Conservation (phyloP, 2,888 invertebrate species). For the Ectemnius lituratus region DNA sequence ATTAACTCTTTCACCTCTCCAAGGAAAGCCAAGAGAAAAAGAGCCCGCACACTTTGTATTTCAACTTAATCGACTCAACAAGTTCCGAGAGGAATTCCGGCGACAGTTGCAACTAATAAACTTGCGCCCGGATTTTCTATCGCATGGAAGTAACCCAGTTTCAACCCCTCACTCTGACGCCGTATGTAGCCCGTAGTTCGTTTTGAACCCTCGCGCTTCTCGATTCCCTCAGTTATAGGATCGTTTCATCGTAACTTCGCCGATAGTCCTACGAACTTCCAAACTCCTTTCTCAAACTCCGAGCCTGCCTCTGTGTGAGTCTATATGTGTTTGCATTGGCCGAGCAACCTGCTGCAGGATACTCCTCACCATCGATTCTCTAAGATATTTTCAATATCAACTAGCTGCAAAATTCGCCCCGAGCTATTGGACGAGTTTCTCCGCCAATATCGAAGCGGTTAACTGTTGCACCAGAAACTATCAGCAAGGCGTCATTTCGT, state of each 20-base stretch:
- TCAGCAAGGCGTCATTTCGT: neutral
- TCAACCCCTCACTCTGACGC: conserved; percentile 12
- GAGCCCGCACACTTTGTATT: too few species aligned
- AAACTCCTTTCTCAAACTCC: conserved; percentile 37
- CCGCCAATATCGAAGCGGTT: neutral
- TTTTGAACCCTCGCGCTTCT: conserved; percentile 23
- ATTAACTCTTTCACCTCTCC: neutral
- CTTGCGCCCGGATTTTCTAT: neutral
- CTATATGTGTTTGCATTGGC: conserved; percentile 12
- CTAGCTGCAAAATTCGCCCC: conserved; percentile 8
- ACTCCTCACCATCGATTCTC: conserved; percentile 3
- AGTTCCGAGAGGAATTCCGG: neutral
- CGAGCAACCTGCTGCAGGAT: conserved; percentile 15
- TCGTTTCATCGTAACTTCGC: conserved; percentile 41
- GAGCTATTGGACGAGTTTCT: neutral
- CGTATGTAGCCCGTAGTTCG: conserved; percentile 22
- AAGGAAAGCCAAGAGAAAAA: neutral
- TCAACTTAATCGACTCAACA: too few species aligned
- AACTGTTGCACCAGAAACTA: neutral
- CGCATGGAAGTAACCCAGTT: conserved; percentile 16
- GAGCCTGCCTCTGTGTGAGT: conserved; percentile 20
- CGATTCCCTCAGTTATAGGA: conserved; percentile 40
- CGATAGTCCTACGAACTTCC: conserved; percentile 35
- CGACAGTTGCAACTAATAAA: conserved; percentile 23
- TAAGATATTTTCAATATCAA: conserved; percentile 24